These are phyloP conservation scores for Oreochromis spilurus DNA, from an alignment of 2,113 vertebrate species.

Conservation along the genomic window DNA sequence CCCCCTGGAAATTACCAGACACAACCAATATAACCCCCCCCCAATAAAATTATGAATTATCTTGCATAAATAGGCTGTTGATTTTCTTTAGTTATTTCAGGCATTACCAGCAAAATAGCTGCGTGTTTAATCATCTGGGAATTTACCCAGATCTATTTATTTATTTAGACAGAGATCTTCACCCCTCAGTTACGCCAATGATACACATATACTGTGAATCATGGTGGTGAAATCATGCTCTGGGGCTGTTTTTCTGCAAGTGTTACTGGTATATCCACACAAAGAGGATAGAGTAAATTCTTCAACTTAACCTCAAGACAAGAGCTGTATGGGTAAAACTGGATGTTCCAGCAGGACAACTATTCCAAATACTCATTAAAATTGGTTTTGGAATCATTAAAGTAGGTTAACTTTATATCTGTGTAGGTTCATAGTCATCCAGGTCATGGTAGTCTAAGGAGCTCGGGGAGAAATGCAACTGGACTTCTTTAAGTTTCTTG, in stretches of 20 bases:
- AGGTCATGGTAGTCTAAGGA: not conserved
- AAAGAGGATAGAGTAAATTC: not conserved
- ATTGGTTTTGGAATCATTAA: not conserved
- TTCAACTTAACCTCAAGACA: not conserved
- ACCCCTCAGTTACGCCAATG: too few species aligned
- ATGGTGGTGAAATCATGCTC: not conserved
- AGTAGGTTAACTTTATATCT: not conserved
- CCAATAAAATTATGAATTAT: too few species aligned
- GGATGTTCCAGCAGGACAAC: not conserved
- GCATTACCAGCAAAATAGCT: too few species aligned
- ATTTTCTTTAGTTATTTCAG: too few species aligned
- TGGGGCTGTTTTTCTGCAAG: not conserved
- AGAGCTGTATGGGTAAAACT: not conserved
- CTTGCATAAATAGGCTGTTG: too few species aligned
- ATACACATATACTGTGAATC: not conserved
- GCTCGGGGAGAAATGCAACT: not conserved
- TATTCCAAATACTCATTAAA: not conserved
- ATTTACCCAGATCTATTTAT: too few species aligned
- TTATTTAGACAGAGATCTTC: too few species aligned
- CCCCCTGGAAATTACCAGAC: too few species aligned
- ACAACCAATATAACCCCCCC: too few species aligned
- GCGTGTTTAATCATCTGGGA: too few species aligned
- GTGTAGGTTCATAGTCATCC: not conserved
- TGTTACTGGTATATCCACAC: not conserved
- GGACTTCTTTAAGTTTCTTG: not conserved